These are phyloP conservation scores for Stichodactyla helianthus DNA, from an alignment of 64 coral and sea anemone genomes.

Conservation along the genomic window DNA sequence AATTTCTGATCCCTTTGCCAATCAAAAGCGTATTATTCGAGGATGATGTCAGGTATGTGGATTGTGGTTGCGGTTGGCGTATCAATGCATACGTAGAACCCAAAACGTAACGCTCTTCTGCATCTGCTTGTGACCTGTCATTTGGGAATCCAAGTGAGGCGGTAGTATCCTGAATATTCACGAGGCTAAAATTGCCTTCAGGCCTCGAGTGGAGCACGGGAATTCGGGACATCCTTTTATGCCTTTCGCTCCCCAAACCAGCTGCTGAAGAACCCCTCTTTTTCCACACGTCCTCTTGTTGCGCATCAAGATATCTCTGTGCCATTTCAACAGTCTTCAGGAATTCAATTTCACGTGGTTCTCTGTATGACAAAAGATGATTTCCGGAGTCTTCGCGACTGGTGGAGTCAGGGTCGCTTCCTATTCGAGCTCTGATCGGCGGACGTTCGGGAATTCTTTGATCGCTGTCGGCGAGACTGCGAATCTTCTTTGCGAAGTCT, in stretches of 20 bases:
- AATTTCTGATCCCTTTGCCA: not conserved
- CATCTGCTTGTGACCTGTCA: constrained; percentile 44
- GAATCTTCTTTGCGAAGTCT: not conserved
- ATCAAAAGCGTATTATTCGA: not conserved
- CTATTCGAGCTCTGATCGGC: not conserved
- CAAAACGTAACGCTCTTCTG: constrained; percentile 19
- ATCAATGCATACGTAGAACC: constrained; percentile 51
- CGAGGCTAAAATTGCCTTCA: constrained; percentile 8
- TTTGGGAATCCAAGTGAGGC: constrained; percentile 16
- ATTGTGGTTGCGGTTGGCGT: constrained; percentile 35
- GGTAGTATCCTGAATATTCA: constrained; percentile 25
- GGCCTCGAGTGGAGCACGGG: not conserved
- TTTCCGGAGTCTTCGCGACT: not conserved
- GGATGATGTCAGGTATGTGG: not conserved
- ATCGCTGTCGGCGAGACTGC: constrained; percentile 11
- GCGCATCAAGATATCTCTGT: not conserved
- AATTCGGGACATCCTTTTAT: not conserved
- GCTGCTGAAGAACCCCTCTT: not conserved
- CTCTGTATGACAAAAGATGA: not conserved
- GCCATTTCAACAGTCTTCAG: constrained; percentile 31
- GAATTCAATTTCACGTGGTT: constrained; percentile 23
- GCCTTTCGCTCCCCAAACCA: not conserved
- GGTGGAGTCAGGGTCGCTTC: constrained; percentile 1
- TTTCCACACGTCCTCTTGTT: constrained; percentile 5
- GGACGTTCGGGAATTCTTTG: not conserved